Base-by-base conservation (phyloP, 2,113 vertebrate species). In the Nycticorax nycticorax region DNA sequence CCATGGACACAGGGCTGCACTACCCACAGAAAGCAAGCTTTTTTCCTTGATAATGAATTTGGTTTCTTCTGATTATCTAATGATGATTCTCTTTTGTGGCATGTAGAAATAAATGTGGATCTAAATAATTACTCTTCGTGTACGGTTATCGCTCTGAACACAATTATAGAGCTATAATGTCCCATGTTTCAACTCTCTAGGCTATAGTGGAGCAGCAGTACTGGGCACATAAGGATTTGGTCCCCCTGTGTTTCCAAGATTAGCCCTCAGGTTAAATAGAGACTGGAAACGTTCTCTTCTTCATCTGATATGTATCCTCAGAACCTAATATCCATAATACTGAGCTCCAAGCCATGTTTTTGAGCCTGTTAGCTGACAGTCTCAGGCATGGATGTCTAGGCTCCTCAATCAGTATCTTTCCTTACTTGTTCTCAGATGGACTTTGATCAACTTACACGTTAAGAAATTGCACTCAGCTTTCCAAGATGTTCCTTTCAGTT, bases 1-100 rank as follows among this genome's bases (percentile, higher is more conserved):
- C 95, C 55, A 37, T 62, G 75, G 95, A 95, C 66, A 64, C 77
- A 27, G 91, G 83, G 71, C 67, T 85, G 22, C 91, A 63, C 67
- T 91, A 37, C 12, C 57, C 84, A 91, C 85, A 96, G 50, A 96
- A 93, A 89, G 57, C 35, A 87, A 85, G 57, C 55, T 83, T 90
- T 94, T 89, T 96, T 75, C 79, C 77, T 21, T 91, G 84, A 97
- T 45, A 59, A 9, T 47, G 24, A 48, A n/a, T 60, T 69, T 67
- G 8, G 37, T 86, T 82, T 21, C 53, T 52, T 64, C 67, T 78
- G 60, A 55, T 69, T 94, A 35, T 50, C 47, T 80, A 81, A 92
- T n/a, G 57, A 32, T 50, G 67, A 33, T 81, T 87, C 86, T 82
- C 24, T 62, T 91, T 76, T 67, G 48, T 41, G 23, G 32, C 35